Conservation (phyloP, 2,888 invertebrate species). For the Cerastis leucographa region DNA sequence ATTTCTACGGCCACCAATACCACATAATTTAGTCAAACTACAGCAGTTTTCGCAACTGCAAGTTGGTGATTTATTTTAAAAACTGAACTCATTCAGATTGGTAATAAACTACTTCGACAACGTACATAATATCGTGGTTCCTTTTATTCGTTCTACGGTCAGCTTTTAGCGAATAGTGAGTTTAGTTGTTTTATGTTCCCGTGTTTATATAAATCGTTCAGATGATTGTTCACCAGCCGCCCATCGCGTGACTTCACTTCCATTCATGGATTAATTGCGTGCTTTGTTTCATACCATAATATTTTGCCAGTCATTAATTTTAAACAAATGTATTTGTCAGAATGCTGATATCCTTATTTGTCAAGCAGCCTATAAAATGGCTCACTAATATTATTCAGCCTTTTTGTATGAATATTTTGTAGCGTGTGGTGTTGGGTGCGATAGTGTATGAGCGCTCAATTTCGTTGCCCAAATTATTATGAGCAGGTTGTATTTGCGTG, state of each 20-base stretch:
- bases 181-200: conserved; percentile 35
- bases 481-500: conserved; percentile 43
- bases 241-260: conserved; percentile 54
- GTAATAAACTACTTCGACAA: conserved; percentile 11
- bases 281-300: conserved; percentile 53
- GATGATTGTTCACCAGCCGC: conserved; percentile 44
- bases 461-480: conserved; percentile 46
- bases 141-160: conserved; percentile 22
- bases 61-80: conserved; percentile 42
- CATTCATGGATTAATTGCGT: conserved; percentile 58
- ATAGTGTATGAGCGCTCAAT: conserved; percentile 32
- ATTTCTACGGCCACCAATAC: conserved; percentile 32
- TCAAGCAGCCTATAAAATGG: conserved; percentile 16
- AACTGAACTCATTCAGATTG: conserved; percentile 33
- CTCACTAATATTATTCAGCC: conserved; percentile 11
- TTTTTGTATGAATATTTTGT: conserved; percentile 22
- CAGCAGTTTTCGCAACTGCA: conserved; percentile 39
- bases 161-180: conserved; percentile 30
- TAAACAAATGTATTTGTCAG: conserved; percentile 51
- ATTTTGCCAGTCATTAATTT: conserved; percentile 58
- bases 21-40: conserved; percentile 44
- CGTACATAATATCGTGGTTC: conserved; percentile 27
- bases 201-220: conserved; percentile 26
- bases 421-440: conserved; percentile 8
- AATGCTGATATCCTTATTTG: conserved; percentile 35